Percentiles rank a stretch among this genome's conserved stretches.
Conservation (phyloP, 2,888 invertebrate genomes). For the Apamea sordens region DNA sequence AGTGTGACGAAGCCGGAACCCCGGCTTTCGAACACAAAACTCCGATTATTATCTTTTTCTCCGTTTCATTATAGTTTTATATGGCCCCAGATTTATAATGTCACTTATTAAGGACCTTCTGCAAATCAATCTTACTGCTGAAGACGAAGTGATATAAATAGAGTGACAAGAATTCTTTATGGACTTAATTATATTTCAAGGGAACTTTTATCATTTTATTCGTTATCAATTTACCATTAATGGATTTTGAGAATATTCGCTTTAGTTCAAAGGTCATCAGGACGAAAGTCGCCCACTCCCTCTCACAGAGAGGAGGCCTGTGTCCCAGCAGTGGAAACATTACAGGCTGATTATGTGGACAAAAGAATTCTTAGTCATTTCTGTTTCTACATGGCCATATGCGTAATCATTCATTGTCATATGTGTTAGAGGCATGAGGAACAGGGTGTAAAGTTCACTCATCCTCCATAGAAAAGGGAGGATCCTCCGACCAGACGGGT, state of each 20-base stretch:
- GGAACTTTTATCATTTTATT: slow-evolving; percentile 1
- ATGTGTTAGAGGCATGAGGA: too few relatives aligned
- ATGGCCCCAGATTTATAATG: neutral
- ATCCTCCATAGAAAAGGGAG: too few relatives aligned
- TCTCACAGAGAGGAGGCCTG: too few relatives aligned
- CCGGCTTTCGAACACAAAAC: neutral
- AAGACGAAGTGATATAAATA: neutral
- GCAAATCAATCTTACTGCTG: neutral
- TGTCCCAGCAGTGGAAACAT: too few relatives aligned
- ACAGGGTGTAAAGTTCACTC: too few relatives aligned
- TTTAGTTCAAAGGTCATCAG: slow-evolving; percentile 4
- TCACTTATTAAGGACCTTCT: slow-evolving; percentile 1
- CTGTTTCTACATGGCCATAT: too few relatives aligned
- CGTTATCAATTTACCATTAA: slow-evolving; percentile 21
- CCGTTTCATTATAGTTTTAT: neutral
- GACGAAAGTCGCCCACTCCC: too few relatives aligned
- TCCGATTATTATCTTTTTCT: neutral
- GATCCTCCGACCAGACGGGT: too few relatives aligned
- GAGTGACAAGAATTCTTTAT: slow-evolving; percentile 16
- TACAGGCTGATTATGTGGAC: too few relatives aligned
- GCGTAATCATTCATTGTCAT: neutral
- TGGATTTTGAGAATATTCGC: neutral
- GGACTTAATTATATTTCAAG: slow-evolving; percentile 11
- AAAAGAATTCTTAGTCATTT: too few relatives aligned
- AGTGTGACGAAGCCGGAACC: neutral